Percentiles rank a stretch among this genome's conserved stretches.
These are phyloP conservation scores for Phyto melanocephala DNA, from an alignment of 2,888 invertebrate species.

Conservation along the genomic window DNA sequence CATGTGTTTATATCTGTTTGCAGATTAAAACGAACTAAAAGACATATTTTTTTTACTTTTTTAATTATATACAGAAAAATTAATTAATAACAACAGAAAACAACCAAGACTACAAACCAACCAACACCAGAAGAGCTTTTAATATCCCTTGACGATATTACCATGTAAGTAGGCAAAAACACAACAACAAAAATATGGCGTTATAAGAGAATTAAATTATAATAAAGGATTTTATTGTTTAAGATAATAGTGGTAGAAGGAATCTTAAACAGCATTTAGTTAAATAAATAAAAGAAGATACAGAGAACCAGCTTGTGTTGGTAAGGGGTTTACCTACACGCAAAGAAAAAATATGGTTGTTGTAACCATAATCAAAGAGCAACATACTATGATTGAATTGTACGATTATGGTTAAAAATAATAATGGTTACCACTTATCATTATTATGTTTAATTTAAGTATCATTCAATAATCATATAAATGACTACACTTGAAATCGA, in stretches of 20 bases:
- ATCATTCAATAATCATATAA: too few relatives aligned
- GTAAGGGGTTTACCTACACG: too few relatives aligned
- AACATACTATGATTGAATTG: too few relatives aligned
- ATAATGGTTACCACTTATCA: too few relatives aligned
- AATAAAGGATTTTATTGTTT: constrained; percentile 35
- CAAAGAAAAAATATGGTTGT: too few relatives aligned
- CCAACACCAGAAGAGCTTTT: not conserved
- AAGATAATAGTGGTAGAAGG: constrained; percentile 2
- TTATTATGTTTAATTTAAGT: too few relatives aligned
- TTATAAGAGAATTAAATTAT: not conserved
- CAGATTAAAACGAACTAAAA: constrained; percentile 23
- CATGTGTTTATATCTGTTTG: not conserved
- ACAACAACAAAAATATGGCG: not conserved
- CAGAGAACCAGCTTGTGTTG: not conserved
- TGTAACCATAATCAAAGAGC: too few relatives aligned
- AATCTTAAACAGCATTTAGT: constrained; percentile 25
- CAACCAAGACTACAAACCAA: not conserved
- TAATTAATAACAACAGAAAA: constrained; percentile 43
- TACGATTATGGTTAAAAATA: too few relatives aligned
- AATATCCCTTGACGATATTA: constrained; percentile 1
- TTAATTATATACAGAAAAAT: constrained; percentile 32
- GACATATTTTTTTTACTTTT: constrained; percentile 29
- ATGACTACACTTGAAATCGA: too few relatives aligned
- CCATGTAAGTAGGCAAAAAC: not conserved
- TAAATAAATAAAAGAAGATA: constrained; percentile 37